Conservation (phyloP, 1,140 invertebrate genomes). For the Sipha flava region DNA sequence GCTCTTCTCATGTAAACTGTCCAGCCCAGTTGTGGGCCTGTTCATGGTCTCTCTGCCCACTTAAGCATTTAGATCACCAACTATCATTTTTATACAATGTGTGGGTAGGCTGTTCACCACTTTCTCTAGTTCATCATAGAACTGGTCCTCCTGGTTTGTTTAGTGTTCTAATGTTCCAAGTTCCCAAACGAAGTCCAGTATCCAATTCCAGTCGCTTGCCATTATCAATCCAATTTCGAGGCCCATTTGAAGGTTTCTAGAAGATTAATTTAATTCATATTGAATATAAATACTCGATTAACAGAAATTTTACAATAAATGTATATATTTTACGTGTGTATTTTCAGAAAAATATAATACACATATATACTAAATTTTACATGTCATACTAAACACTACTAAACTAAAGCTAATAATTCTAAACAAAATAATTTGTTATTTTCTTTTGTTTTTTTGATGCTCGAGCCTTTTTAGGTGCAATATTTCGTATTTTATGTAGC, state of each 20-base stretch:
- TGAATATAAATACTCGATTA: too few relatives aligned
- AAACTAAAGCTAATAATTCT: too few relatives aligned
- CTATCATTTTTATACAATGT: constrained; percentile 27
- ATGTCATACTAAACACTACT: too few relatives aligned
- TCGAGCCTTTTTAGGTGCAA: too few relatives aligned
- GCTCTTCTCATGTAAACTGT: constrained; percentile 38
- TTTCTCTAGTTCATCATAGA: constrained; percentile 21
- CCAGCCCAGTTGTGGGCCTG: constrained; percentile 37
- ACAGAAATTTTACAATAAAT: too few relatives aligned
- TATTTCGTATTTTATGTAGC: too few relatives aligned
- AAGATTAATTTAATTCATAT: too few relatives aligned
- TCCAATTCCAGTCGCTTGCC: background rate
- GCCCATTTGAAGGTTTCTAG: background rate
- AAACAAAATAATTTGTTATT: too few relatives aligned
- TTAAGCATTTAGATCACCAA: constrained; percentile 35
- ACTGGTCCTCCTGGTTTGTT: constrained; percentile 13
- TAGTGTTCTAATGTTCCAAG: constrained; percentile 36
- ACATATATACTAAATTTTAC: too few relatives aligned
- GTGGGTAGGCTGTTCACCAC: background rate
- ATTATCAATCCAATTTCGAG: background rate
- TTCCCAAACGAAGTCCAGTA: constrained; percentile 22
- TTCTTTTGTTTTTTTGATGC: too few relatives aligned
- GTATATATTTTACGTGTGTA: too few relatives aligned
- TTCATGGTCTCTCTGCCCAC: constrained; percentile 17
- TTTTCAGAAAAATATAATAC: too few relatives aligned